These are phyloP conservation scores for Popillia japonica DNA, from an alignment of 1,140 invertebrate species.

Conservation along the genomic window DNA sequence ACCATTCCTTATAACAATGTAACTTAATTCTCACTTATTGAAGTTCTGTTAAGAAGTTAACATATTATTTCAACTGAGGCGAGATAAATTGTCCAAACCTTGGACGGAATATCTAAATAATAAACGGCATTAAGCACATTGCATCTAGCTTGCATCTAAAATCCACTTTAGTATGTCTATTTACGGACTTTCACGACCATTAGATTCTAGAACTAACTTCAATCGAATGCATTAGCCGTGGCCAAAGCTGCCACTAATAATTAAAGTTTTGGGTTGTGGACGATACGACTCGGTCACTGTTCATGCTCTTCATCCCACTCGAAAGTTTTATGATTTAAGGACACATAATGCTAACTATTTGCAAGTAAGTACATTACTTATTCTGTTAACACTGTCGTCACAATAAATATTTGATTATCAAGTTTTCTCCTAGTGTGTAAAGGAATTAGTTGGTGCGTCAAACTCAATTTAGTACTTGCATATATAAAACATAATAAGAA, in stretches of 20 bases:
- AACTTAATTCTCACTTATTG: no score
- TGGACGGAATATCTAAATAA: not conserved
- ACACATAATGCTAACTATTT: not conserved
- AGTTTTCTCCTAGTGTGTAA: not conserved
- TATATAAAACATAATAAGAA: no score
- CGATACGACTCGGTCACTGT: not conserved
- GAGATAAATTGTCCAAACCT: no score
- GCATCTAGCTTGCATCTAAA: slow-evolving; percentile 6
- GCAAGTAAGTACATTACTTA: not conserved
- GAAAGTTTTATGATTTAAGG: not conserved
- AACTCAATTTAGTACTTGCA: not conserved
- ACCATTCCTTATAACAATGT: no score
- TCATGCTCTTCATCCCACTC: not conserved
- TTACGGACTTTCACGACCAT: slow-evolving; percentile 2
- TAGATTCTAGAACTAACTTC: slow-evolving; percentile 14
- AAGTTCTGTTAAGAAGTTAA: no score
- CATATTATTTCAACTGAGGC: no score
- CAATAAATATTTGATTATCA: not conserved
- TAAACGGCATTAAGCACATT: not conserved
- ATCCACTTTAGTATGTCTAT: not conserved
- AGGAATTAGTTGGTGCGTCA: not conserved
- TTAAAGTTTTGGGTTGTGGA: not conserved
- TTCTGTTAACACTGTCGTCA: not conserved
- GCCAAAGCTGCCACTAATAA: not conserved
- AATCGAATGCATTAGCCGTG: slow-evolving; percentile 15